Percentiles rank a stretch among this genome's conserved stretches.
Conservation (phyloP, 2,113 vertebrate genomes). For the Calidris pygmaea region DNA sequence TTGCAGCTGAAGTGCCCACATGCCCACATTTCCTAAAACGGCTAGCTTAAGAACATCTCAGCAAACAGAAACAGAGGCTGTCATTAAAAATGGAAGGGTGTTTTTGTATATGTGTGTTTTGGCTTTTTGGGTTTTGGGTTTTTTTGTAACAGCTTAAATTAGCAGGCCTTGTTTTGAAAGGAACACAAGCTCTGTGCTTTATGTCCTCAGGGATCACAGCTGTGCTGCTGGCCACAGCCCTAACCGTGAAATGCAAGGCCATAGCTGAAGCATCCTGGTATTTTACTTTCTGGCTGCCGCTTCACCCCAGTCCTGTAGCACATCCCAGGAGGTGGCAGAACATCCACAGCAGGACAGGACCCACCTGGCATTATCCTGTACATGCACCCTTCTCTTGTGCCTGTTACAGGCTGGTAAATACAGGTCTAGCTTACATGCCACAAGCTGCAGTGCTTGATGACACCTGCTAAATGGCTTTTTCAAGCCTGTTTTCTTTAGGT, state of each 20-base stretch:
- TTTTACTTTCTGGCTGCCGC: fast-evolving
- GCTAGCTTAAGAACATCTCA: not conserved
- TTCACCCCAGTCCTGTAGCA: not conserved
- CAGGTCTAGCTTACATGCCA: not conserved
- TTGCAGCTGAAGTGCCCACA: not conserved
- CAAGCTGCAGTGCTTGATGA: fast-evolving
- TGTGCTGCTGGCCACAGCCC: not conserved
- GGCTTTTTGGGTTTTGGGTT: not conserved
- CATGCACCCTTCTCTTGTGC: fast-evolving
- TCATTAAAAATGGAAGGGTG: fast-evolving
- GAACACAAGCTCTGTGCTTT: not conserved
- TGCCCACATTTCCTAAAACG: not conserved
- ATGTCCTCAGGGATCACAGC: no score
- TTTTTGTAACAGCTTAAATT: not conserved
- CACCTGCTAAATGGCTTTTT: not conserved
- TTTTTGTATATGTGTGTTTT: not conserved
- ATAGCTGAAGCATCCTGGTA: not conserved
- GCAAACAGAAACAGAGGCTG: not conserved
- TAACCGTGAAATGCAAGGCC: fast-evolving
- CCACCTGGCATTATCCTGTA: not conserved
- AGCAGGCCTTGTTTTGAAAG: not conserved
- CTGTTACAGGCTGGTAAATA: not conserved
- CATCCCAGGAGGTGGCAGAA: not conserved
- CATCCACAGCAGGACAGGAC: not conserved
- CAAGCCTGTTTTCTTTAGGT: not conserved